Base-by-base conservation (phyloP, 2,888 invertebrate genomes). In the Lingula anatina region DNA sequence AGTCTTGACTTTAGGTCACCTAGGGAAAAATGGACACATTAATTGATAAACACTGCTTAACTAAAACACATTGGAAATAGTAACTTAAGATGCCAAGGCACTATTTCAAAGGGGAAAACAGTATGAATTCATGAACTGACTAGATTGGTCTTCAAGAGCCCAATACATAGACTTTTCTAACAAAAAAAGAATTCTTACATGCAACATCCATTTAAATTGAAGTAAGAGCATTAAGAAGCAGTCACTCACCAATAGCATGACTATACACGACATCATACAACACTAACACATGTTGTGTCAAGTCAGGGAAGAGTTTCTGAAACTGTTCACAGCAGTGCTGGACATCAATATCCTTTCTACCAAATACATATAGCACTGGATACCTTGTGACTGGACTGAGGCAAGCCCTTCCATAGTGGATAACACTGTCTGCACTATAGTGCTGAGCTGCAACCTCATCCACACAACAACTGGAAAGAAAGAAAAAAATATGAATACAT, bases 361-460 rank as follows among this genome's bases (percentile, higher is more conserved):
- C 72, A 59, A 75, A 75, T n/a, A 75, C 67, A 57, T 64, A 75
- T 54, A 72, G 60, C 4, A 89, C 87, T 0, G 92, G 90, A 47
- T 94, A 80, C 46, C 86, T 82, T 0, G 79, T 80, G 15, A 86
- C 85, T 12, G 64, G 68, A 27, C 90, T 88, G 57, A 90, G 85
- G 76, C 97, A 97, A 0, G 88, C 84, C 66, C 86, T 87, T 0
- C 96, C 96, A 77, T 89, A 96, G 76, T 97, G 96, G 47, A 97
- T 83, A 2, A 96, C 80, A 27, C 87, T 86, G 77, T 95, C 89
- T 0, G 88, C 87, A 49, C 84, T 81, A 5, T 90, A 85, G 76
- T 96, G 96, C 73, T 88, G 85, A 0, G 94, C 91, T 1, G 93
- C 88, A 28, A 94, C 85, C 65, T 88, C 88, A 76, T 93, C 92